Evolutionary conservation across 2,888 invertebrate species (phyloP).

Genomic region (Pristionchus maxplancki): DNA sequence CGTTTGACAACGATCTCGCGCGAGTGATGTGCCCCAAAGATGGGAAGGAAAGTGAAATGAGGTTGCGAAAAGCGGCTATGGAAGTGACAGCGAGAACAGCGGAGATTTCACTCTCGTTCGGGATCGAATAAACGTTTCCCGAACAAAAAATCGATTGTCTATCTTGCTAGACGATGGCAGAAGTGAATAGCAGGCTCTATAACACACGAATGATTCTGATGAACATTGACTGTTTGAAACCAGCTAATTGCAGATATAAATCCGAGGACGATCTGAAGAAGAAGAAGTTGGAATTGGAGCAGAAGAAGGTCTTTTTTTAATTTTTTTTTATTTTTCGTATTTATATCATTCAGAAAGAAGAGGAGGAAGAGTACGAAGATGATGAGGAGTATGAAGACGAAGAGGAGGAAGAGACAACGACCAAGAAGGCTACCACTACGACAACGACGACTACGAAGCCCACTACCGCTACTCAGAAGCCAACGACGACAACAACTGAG

Average conservation of each 20-base stretch:
- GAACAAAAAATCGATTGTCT: conserved; percentile 7
- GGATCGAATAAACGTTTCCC: background rate
- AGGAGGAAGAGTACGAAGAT: conserved; percentile 32
- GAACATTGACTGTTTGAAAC: no score
- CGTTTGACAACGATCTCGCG: conserved; percentile 25
- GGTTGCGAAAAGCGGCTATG: conserved; percentile 8
- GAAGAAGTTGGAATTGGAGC: background rate
- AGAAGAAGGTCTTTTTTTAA: background rate
- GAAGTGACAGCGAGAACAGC: conserved; percentile 1
- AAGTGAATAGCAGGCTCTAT: no score
- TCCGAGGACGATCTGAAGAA: conserved; percentile 37
- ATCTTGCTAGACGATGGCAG: no score
- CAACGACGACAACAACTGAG: conserved; percentile 47
- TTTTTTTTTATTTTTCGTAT: background rate
- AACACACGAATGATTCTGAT: no score
- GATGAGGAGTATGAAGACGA: conserved; percentile 39
- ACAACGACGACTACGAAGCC: conserved; percentile 13
- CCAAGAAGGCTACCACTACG: background rate
- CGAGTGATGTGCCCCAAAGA: background rate
- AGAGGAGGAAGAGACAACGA: conserved; percentile 54
- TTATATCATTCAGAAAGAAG: background rate
- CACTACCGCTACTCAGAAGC: background rate
- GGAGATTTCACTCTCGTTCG: conserved; percentile 27
- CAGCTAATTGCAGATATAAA: background rate
- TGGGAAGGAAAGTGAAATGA: conserved; percentile 45